These are phyloP conservation scores for Enteromius afrohamiltoni DNA, from an alignment of 2,797 vertebrate genomes.

Conservation along the genomic window DNA sequence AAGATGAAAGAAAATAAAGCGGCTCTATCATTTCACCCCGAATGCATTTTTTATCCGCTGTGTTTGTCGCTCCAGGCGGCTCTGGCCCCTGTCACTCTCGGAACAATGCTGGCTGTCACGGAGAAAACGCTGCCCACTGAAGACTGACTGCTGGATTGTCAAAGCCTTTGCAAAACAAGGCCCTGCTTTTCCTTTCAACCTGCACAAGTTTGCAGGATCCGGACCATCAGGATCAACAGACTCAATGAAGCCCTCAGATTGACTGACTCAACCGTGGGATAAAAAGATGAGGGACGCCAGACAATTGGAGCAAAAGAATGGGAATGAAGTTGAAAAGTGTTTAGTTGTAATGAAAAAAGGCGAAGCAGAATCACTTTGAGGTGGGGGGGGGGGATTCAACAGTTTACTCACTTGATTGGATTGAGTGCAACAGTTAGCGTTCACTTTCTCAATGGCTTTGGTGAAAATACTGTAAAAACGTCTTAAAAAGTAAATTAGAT, in stretches of 20 bases:
- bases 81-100: slow-evolving; percentile 57
- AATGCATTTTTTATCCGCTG: slow-evolving; percentile 58
- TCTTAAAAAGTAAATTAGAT: too few relatives aligned
- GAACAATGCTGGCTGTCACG: slow-evolving; percentile 63
- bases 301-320: not conserved
- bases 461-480: not conserved
- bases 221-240: slow-evolving; percentile 12
- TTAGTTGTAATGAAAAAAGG: not conserved
- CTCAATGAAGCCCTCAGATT: slow-evolving; percentile 33
- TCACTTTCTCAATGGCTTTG: not conserved
- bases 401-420: not conserved
- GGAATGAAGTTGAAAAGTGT: slow-evolving; percentile 1
- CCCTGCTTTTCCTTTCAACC: slow-evolving; percentile 15
- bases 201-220: slow-evolving; percentile 21
- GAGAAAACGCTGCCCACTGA: slow-evolving; percentile 42
- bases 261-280: not conserved
- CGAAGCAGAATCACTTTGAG: not conserved
- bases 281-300: not conserved
- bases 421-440: not conserved
- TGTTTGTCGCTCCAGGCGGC: slow-evolving; percentile 38
- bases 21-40: slow-evolving; percentile 64
- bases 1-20: slow-evolving; percentile 60
- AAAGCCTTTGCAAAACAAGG: slow-evolving; percentile 55
- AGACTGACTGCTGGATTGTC: slow-evolving; percentile 59
- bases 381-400: too few relatives aligned